Evolutionary conservation across 2,888 invertebrate species (phyloP).

Genomic region (Petrolisthes cinctipes): DNA sequence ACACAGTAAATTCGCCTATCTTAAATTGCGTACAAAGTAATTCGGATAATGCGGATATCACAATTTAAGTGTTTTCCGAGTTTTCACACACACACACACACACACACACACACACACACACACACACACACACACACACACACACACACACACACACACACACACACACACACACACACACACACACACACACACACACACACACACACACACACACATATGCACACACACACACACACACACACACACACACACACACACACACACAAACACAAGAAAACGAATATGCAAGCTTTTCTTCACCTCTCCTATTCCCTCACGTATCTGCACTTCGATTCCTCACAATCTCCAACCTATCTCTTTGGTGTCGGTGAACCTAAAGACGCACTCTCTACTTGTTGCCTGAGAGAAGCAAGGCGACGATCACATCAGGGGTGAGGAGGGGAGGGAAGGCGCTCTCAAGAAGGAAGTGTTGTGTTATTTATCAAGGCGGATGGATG

Average conservation of each 20-base stretch:
- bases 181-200: conserved; percentile 25
- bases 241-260: conserved; percentile 1
- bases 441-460: no score
- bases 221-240: not conserved
- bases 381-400: no score
- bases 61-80: not conserved
- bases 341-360: no score
- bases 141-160: not conserved
- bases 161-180: conserved; percentile 17
- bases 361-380: no score
- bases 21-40: no score
- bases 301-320: not conserved
- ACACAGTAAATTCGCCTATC: no score
- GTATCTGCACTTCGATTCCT: no score
- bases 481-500: no score
- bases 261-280: not conserved
- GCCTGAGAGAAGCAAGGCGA: no score
- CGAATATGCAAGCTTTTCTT: not conserved
- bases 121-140: not conserved
- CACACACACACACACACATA: conserved; percentile 8
- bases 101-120: not conserved
- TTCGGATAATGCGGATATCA: no score
- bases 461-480: no score
- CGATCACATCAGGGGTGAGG: no score
- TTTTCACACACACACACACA: not conserved